phyloP scores from a whole-genome alignment of 2,113 vertebrate genomes.

The Phrynocephalus versicolor region DNA sequence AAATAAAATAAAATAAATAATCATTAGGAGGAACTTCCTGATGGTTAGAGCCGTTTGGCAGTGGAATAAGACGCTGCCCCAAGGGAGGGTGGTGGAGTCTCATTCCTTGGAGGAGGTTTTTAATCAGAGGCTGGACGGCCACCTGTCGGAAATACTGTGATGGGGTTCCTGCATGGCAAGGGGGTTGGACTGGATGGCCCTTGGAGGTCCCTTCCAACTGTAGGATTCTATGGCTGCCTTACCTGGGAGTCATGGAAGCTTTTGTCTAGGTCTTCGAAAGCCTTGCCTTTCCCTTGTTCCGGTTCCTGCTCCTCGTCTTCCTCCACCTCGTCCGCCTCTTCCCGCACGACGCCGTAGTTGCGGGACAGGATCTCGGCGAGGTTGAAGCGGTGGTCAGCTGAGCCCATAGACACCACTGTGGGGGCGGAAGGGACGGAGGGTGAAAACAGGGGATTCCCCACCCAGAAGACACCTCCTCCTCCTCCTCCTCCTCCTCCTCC shows the following conservation, averaged over 20 bases:
- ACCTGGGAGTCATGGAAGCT: constrained; percentile 73
- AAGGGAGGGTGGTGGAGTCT: too few species aligned
- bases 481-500: too few species aligned
- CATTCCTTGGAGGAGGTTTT: too few species aligned
- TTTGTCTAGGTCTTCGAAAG: constrained; percentile 80
- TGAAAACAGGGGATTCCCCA: fast-evolving
- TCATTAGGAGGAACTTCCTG: too few species aligned
- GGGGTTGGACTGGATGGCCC: too few species aligned
- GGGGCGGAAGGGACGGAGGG: not conserved
- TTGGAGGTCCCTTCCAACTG: too few species aligned
- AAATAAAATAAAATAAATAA: too few species aligned
- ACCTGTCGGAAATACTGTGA: too few species aligned
- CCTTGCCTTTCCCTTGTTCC: constrained; percentile 64
- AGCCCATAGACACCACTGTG: constrained; percentile 80
- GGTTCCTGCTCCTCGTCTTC: constrained; percentile 45
- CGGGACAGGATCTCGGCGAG: constrained; percentile 82
- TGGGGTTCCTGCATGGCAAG: too few species aligned
- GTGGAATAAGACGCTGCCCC: too few species aligned
- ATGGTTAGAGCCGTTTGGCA: too few species aligned
- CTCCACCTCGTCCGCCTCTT: constrained; percentile 62
- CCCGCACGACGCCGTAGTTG: constrained; percentile 75
- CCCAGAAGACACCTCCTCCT: not conserved
- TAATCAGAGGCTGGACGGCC: too few species aligned
- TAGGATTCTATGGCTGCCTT: constrained; percentile 33
- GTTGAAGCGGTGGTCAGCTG: constrained; percentile 75